Evolutionary conservation across 1,140 invertebrate species (phyloP).

Genomic region (Gonatopus flavifemur): DNA sequence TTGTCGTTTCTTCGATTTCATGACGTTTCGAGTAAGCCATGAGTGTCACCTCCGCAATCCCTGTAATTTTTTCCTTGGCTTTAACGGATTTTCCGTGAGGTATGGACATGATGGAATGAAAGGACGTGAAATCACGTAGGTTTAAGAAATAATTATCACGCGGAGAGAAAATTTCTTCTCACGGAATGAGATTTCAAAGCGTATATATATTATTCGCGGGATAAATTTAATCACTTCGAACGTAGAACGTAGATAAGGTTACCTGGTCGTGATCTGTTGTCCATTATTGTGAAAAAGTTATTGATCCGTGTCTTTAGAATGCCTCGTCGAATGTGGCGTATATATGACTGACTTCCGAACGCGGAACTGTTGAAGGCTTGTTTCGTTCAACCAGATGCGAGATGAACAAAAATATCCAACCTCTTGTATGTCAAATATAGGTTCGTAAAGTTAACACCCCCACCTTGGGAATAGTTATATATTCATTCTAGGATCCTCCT

Average conservation of each 20-base stretch:
- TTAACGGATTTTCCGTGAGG: neutral
- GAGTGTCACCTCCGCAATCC: conserved; percentile 28
- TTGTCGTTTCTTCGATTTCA: conserved; percentile 7
- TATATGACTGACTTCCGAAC: conserved; percentile 16
- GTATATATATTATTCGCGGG: no score
- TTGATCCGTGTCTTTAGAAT: neutral
- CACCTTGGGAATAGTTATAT: no score
- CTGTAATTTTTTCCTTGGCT: conserved; percentile 16
- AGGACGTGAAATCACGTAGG: no score
- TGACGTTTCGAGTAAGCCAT: conserved; percentile 28
- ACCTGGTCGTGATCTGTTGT: conserved; percentile 5
- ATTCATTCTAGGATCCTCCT: no score
- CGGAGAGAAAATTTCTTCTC: no score
- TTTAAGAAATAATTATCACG: no score
- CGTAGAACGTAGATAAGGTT: no score
- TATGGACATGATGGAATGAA: no score
- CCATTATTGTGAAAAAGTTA: conserved; percentile 8
- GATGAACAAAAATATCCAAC: conserved; percentile 30
- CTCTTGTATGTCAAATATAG: no score
- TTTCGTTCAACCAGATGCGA: conserved; percentile 18
- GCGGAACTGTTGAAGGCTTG: conserved; percentile 10
- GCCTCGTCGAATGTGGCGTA: conserved; percentile 9
- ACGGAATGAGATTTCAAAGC: no score
- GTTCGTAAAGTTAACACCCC: no score
- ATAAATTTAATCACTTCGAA: neutral